A percentile compares a stretch with the other conserved stretches of the same genome.
These are phyloP conservation scores for Craniophora ligustri DNA, from an alignment of 2,888 invertebrate genomes.

Conservation along the genomic window DNA sequence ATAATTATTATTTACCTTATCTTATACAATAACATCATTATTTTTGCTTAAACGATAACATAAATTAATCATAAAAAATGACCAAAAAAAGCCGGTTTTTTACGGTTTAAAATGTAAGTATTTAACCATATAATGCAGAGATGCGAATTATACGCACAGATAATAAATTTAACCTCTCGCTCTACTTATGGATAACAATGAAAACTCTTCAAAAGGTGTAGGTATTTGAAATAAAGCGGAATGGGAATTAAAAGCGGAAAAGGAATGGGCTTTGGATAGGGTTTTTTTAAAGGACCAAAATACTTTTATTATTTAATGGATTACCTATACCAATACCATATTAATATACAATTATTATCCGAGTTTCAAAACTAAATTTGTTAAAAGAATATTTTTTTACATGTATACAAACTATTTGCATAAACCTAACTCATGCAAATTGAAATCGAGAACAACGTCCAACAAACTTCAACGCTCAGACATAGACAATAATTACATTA, in stretches of 20 bases:
- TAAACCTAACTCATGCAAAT: slow-evolving; percentile 51
- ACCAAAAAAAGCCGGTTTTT: slow-evolving; percentile 11
- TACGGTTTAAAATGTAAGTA: slow-evolving; percentile 6
- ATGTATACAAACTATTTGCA: slow-evolving; percentile 47
- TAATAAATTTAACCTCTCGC: slow-evolving; percentile 24
- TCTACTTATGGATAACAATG: slow-evolving; percentile 25
- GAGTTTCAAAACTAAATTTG: slow-evolving; percentile 9
- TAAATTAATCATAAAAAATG: too few relatives aligned
- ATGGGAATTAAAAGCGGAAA: background rate
- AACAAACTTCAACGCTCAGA: slow-evolving; percentile 20
- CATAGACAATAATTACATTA: slow-evolving; percentile 40
- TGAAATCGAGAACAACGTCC: slow-evolving; percentile 42
- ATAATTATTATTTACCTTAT: background rate
- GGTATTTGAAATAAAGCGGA: slow-evolving; percentile 7
- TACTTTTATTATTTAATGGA: too few relatives aligned
- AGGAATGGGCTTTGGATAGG: too few relatives aligned
- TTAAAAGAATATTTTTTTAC: slow-evolving; percentile 10
- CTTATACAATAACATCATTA: too few relatives aligned
- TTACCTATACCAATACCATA: too few relatives aligned
- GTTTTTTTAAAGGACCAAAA: too few relatives aligned
- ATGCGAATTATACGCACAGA: slow-evolving; percentile 16
- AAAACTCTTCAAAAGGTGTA: slow-evolving; percentile 28
- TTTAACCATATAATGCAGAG: slow-evolving; percentile 2
- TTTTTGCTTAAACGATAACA: too few relatives aligned
- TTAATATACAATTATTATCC: too few relatives aligned